Conservation (phyloP, 64 coral and sea anemone genomes). For the Trachythela sp. region DNA sequence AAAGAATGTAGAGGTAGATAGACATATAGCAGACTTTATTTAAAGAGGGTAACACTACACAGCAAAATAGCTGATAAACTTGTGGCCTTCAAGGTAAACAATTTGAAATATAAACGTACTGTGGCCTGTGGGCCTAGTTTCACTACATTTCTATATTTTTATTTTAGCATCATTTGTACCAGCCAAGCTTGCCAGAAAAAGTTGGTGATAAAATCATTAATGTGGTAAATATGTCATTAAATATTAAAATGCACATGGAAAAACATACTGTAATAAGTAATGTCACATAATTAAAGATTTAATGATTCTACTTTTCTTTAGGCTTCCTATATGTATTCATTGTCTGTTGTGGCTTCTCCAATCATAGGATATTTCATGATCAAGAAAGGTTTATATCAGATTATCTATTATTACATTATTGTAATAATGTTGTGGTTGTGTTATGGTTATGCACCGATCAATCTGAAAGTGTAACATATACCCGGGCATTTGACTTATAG, state of each 20-base stretch:
- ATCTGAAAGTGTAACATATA: too few relatives aligned
- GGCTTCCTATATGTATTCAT: neutral
- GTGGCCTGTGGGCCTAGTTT: neutral
- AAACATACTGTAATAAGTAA: too few relatives aligned
- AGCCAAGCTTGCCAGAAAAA: neutral
- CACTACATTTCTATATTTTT: neutral
- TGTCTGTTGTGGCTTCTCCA: constrained; percentile 9
- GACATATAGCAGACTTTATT: too few relatives aligned
- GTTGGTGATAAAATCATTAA: neutral
- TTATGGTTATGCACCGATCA: too few relatives aligned
- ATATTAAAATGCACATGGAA: neutral
- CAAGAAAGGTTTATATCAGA: neutral
- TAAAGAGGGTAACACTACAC: too few relatives aligned
- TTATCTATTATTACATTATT: neutral
- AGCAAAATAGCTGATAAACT: too few relatives aligned
- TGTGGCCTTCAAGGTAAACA: too few relatives aligned
- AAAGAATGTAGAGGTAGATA: too few relatives aligned
- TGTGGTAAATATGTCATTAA: neutral
- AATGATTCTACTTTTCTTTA: neutral
- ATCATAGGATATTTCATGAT: constrained; percentile 21
- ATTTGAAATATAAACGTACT: too few relatives aligned
- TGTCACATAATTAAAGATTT: too few relatives aligned
- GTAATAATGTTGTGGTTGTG: too few relatives aligned
- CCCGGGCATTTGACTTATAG: too few relatives aligned
- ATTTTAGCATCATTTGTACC: neutral